Conservation (phyloP, 2,797 vertebrate genomes). For the Eulemur coronatus region DNA sequence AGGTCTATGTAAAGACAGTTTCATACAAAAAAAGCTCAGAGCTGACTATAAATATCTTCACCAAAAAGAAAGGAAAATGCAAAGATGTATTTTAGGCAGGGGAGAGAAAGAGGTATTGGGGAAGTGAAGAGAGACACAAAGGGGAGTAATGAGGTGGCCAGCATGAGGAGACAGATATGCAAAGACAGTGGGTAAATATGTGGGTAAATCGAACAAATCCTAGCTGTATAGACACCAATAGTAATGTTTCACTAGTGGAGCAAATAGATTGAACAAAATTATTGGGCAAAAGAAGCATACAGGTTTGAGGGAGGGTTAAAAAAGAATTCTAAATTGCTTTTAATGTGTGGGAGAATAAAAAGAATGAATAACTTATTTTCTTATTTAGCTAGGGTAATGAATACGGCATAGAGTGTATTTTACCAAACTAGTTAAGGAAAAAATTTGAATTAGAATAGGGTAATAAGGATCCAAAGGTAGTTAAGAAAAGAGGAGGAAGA, state of each 20-base stretch:
- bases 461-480: neutral
- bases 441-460: neutral
- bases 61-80: neutral
- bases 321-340: neutral
- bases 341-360: neutral
- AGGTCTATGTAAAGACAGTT: neutral
- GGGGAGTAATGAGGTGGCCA: neutral
- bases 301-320: neutral
- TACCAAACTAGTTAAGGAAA: neutral
- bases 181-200: neutral
- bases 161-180: neutral
- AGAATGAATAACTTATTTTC: neutral
- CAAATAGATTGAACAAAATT: neutral
- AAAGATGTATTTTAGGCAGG: neutral
- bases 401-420: neutral
- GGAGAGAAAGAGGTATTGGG: neutral
- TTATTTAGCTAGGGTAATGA: neutral
- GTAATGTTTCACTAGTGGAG: neutral
- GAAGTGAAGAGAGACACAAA: neutral
- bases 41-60: neutral
- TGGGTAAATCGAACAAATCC: neutral
- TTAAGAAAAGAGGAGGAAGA: neutral
- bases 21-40: neutral
- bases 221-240: neutral
- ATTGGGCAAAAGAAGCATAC: neutral